Evolutionary conservation across 2,113 vertebrate genomes (phyloP).

Genomic region (Amazona guildingii): DNA sequence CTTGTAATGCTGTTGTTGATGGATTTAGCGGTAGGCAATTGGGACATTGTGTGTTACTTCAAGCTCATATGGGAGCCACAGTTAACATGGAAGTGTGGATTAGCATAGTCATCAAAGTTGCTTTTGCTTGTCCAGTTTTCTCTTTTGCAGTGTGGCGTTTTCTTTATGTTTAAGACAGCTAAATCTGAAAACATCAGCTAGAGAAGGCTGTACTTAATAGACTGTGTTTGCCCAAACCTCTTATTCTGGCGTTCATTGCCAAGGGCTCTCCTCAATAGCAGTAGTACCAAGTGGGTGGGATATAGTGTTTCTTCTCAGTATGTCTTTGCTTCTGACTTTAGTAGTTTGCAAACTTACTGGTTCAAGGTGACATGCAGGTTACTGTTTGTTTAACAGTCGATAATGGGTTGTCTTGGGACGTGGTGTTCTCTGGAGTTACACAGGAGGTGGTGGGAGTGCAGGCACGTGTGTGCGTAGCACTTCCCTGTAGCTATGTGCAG

Average conservation of each 20-base stretch:
- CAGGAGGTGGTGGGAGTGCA: neutral
- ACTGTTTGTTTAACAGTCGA: neutral
- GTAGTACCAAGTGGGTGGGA: too few relatives aligned
- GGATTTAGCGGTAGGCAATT: neutral
- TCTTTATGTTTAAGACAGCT: neutral
- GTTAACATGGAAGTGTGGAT: neutral
- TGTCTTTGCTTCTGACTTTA: neutral
- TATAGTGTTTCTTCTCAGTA: neutral
- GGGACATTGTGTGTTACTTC: fast-evolving
- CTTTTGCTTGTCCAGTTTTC: neutral
- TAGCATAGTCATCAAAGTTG: neutral
- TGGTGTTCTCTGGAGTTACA: neutral
- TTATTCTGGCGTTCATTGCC: fast-evolving
- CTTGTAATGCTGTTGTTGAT: neutral
- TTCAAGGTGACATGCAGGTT: neutral
- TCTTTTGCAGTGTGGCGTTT: neutral
- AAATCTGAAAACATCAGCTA: neutral
- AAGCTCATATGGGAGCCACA: fast-evolving
- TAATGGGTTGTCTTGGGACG: neutral
- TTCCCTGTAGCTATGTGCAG: neutral
- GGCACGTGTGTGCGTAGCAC: fast-evolving
- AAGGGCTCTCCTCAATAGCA: neutral
- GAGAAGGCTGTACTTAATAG: neutral
- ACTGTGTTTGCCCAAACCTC: fast-evolving
- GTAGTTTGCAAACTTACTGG: too few relatives aligned